Evolutionary conservation across 2,888 invertebrate species (phyloP).

Genomic region (Baccha elongata): DNA sequence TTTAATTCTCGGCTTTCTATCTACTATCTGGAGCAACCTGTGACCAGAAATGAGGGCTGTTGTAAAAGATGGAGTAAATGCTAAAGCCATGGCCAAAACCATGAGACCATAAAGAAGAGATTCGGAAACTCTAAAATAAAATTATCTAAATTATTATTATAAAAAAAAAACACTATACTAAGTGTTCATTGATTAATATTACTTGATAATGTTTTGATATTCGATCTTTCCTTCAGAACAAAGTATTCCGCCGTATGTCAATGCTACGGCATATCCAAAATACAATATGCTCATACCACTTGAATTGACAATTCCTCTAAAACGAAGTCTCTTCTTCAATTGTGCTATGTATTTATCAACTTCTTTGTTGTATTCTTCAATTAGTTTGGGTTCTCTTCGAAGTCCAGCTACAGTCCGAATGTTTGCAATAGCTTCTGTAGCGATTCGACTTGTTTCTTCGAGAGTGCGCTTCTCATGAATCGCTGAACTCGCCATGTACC

Average conservation of each 20-base stretch:
- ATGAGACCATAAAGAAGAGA: slow-evolving; percentile 89
- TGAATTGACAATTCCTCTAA: slow-evolving; percentile 87
- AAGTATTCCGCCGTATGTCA: slow-evolving; percentile 88
- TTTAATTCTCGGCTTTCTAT: slow-evolving; percentile 84
- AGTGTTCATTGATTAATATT: too few species aligned
- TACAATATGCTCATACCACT: slow-evolving; percentile 88
- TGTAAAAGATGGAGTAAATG: slow-evolving; percentile 90
- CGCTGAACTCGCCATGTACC: slow-evolving; percentile 85
- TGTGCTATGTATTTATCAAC: slow-evolving; percentile 83
- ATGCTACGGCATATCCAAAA: slow-evolving; percentile 87
- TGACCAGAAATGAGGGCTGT: slow-evolving; percentile 87
- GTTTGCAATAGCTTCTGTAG: slow-evolving; percentile 88
- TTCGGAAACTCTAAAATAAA: slow-evolving; percentile 86
- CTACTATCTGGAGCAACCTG: slow-evolving; percentile 85
- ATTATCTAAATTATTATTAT: neutral
- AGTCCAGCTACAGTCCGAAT: slow-evolving; percentile 88
- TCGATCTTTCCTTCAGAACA: slow-evolving; percentile 85
- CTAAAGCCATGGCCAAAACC: slow-evolving; percentile 89
- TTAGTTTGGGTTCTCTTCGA: slow-evolving; percentile 84
- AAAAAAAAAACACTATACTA: neutral
- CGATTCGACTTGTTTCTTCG: slow-evolving; percentile 87
- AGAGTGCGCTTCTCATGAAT: slow-evolving; percentile 85
- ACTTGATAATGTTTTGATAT: slow-evolving; percentile 89
- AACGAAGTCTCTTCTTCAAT: slow-evolving; percentile 84
- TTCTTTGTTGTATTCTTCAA: slow-evolving; percentile 84